phyloP scores from a whole-genome alignment of 2,888 invertebrate genomes.

The Eutolmus rufibarbis region DNA sequence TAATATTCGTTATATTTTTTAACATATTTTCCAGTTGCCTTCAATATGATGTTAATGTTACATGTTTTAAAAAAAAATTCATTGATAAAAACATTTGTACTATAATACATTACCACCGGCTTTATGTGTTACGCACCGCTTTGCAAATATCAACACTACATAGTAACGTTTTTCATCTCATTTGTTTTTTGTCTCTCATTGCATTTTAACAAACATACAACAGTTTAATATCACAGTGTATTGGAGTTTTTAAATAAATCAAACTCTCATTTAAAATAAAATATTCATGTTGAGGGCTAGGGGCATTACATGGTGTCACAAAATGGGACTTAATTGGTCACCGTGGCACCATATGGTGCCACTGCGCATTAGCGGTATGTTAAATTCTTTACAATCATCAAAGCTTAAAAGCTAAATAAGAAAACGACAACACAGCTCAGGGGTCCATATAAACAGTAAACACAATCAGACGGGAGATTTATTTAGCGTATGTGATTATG shows the following conservation, averaged over 20 bases:
- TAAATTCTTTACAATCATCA: no score
- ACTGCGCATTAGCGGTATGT: no score
- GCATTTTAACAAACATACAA: background rate
- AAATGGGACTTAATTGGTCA: no score
- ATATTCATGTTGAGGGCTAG: background rate
- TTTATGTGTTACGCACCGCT: conserved; percentile 11
- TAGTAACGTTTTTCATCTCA: background rate
- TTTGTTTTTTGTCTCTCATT: background rate
- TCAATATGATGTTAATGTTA: background rate
- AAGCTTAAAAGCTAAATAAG: no score
- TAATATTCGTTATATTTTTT: background rate
- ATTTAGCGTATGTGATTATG: background rate
- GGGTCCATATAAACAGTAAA: background rate
- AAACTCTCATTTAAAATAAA: background rate
- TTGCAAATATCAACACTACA: background rate
- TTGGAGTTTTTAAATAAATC: background rate
- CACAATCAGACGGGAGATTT: background rate
- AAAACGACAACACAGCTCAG: no score
- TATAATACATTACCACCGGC: background rate
- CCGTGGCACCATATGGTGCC: no score
- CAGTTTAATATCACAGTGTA: background rate
- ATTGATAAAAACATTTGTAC: background rate
- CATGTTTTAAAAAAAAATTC: background rate
- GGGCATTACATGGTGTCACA: no score
- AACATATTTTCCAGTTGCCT: background rate